A percentile compares a stretch with the other conserved stretches of the same genome.
These are phyloP conservation scores for Geotrypetes seraphini DNA, from an alignment of 2,797 vertebrate species.

Conservation along the genomic window DNA sequence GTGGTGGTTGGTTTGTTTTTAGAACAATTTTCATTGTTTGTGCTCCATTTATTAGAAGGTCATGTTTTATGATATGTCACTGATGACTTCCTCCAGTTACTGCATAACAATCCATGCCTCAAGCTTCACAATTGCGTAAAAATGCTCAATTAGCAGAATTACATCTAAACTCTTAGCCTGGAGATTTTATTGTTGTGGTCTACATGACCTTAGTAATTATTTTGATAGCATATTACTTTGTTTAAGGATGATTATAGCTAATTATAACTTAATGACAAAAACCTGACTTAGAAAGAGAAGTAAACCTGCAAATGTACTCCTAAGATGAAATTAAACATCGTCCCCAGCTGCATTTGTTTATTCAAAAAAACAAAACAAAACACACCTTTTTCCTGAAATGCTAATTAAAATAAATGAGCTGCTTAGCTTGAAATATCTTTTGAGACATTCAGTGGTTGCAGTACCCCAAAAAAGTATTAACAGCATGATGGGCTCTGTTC, in stretches of 20 bases:
- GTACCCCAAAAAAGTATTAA: constrained; percentile 9
- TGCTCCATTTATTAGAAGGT: too few relatives aligned
- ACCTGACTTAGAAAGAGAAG: not conserved
- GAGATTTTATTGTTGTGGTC: too few relatives aligned
- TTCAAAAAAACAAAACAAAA: too few relatives aligned
- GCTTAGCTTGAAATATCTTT: constrained; percentile 7
- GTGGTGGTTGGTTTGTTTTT: too few relatives aligned
- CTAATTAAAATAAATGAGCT: constrained; percentile 14
- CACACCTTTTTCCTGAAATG: not conserved
- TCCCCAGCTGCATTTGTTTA: not conserved
- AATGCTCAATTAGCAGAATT: too few relatives aligned
- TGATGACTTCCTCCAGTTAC: too few relatives aligned
- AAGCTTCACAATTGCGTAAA: too few relatives aligned
- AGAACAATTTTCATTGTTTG: too few relatives aligned
- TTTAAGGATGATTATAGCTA: not conserved
- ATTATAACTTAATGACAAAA: not conserved
- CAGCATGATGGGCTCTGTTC: not conserved
- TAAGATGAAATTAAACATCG: not conserved
- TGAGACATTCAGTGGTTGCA: constrained; percentile 5
- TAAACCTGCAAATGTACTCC: not conserved
- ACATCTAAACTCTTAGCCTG: too few relatives aligned
- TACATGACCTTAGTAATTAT: too few relatives aligned
- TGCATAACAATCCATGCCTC: too few relatives aligned
- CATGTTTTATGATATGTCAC: too few relatives aligned
- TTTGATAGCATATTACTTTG: not conserved